Base-by-base conservation (phyloP, 2,888 invertebrate species). In the Trissolcus japonicus region DNA sequence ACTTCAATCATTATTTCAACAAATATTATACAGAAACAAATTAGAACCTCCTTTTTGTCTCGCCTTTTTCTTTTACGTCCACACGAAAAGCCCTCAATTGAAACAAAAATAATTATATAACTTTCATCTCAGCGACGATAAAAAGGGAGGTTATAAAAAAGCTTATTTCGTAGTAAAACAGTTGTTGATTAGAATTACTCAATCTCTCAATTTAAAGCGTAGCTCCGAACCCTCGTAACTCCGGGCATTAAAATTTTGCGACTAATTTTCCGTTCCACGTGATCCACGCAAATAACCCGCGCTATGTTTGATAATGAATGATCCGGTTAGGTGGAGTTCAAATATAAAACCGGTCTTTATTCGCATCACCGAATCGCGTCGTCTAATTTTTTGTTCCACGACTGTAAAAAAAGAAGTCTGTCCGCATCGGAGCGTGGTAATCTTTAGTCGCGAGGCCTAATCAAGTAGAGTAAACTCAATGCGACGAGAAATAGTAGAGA, bases 391-490 rank as follows among this genome's bases (percentile, higher is more conserved):
- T 77, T 68, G 60, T 17, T 55, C 50, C 35, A 9, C 35, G 9
- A 11, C 35, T 35, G 35, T 35, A 35, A 59, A 63, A 60, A 66
- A 76, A n/a, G n/a, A 76, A 74, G 76, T 66, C 76, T 76, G 76
- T 76, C 69, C 73, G 79, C 76, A 79, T 73, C 62, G 79, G 67
- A 75, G 75, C 77, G 76, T 74, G 40, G 79, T 72, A 75, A 79
- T 79, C 75, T 85, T 85, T 84, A 84, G 84, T 83, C 83, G 82
- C 81, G 80, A 84, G 84, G 86, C 87, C 87, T 89, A 89, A 88
- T 89, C 88, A 88, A 86, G 87, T 86, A 88, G 84, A 87, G 88
- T 88, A 89, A 88, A 87, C 87, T 79, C 82, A 79, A 82, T 83
- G 85, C 83, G 85, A 84, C 82, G 85, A 82, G 79, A 78, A 79